Base-by-base conservation (phyloP, 2,113 vertebrate species). In the Ornithorhynchus anatinus region DNA sequence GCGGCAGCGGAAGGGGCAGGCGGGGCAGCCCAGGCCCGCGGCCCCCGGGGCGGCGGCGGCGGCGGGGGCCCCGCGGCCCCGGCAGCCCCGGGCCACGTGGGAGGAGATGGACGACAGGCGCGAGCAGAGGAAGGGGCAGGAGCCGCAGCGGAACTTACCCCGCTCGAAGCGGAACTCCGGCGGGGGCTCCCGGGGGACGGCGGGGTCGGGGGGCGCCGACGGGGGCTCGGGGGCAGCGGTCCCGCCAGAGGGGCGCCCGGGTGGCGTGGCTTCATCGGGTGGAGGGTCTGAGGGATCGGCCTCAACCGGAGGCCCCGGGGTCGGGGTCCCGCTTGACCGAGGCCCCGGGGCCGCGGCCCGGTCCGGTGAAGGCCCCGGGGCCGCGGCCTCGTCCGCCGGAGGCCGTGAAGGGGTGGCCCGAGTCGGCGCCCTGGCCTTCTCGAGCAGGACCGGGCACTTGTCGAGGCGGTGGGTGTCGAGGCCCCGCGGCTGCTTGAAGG, bases 401-500 rank as follows among this genome's bases (percentile, higher is more conserved):
- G n/a, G n/a, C n/a, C n/a, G 40, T 54, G 29, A n/a, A 29, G 8
- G 53, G 33, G n/a, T n/a, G n/a, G n/a, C n/a, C 25, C 81, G 5
- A 0, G 63, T 31, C 37, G 83, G 75, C 29, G 42, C 62, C 59
- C 89, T 94, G 42, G 68, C 92, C 76, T 83, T 94, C 68, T 79
- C 92, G n/a, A 87, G 79, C 14, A 91, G 68, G 14, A 89, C 78
- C 0, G 94, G 92, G 51, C 96, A 98, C 71, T 95, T 98, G 65
- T 93, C 95, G 19, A 93, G 82, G 12, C 93, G 76, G 58, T 98
- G 97, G 4, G 94, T 95, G 47, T 94, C 94, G 12, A 98, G 93
- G 13, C 96, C 95, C 8, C 96, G 93, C 52, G 89, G 94, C 65
- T 97, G 96, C 82, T 97, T 98, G 86, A 98, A 98, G 77, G 86